Conservation (phyloP, 2,113 vertebrate genomes). For the Corythornis vintsioides region DNA sequence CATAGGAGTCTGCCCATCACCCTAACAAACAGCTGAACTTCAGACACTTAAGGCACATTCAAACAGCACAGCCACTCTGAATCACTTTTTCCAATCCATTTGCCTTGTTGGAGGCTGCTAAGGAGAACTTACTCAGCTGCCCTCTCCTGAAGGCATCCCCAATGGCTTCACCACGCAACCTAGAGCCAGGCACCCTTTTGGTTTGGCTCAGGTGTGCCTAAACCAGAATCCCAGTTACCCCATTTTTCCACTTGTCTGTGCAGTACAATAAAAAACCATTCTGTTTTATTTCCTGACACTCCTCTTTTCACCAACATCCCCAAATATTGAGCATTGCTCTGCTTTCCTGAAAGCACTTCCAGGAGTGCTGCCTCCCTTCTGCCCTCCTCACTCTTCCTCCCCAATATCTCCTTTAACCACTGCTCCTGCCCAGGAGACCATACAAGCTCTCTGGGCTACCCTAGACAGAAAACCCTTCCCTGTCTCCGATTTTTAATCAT, state of each 20-base stretch:
- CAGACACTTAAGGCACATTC: not conserved
- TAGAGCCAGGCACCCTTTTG: not conserved
- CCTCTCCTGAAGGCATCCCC: not conserved
- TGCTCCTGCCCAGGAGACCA: not conserved
- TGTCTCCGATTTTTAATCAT: not conserved
- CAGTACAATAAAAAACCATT: not conserved
- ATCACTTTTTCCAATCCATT: not conserved
- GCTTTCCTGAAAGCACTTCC: not conserved
- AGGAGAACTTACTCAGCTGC: not conserved
- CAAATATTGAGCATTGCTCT: not conserved
- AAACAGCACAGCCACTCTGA: not conserved
- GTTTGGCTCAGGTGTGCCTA: not conserved
- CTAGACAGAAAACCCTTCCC: not conserved
- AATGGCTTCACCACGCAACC: rapidly evolving
- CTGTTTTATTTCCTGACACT: conserved; percentile 4
- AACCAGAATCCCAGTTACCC: not conserved
- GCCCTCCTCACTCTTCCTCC: not conserved
- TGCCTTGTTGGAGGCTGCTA: not conserved
- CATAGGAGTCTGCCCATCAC: not conserved
- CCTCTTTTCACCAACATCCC: not conserved
- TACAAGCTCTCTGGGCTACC: not conserved
- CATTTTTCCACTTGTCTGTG: conserved; percentile 1
- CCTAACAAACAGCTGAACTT: not conserved
- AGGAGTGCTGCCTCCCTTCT: not conserved
- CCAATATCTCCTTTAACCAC: not conserved